phyloP scores from a whole-genome alignment of 53 echinoderm and acorn worm genomes.

The Temnopleurus reevesii region DNA sequence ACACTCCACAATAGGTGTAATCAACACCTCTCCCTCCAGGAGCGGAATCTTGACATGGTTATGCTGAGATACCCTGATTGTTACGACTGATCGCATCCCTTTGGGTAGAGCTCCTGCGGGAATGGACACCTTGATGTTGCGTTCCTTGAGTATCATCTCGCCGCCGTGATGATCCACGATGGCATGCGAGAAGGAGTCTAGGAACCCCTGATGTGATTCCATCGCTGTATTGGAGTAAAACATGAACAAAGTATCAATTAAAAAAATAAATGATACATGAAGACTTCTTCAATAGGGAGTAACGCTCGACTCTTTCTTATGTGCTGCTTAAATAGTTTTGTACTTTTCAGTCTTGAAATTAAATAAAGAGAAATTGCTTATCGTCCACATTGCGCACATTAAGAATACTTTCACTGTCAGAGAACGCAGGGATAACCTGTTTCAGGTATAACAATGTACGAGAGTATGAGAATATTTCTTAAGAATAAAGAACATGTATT shows the following conservation, averaged over 20 bases:
- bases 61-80: neutral
- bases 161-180: neutral
- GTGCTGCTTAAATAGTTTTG: too few species aligned
- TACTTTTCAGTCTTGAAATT: too few species aligned
- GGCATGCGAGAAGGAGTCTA: neutral
- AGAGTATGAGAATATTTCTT: too few species aligned
- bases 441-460: too few species aligned
- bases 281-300: too few species aligned
- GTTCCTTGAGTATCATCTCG: neutral
- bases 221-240: too few species aligned
- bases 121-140: neutral
- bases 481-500: too few species aligned
- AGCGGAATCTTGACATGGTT: neutral
- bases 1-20: neutral
- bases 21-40: neutral
- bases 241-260: neutral
- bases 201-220: neutral
- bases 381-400: too few species aligned
- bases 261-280: too few species aligned
- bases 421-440: too few species aligned
- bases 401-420: too few species aligned
- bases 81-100: neutral
- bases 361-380: neutral
- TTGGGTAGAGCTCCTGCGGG: neutral
- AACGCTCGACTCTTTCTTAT: too few species aligned